Base-by-base conservation (phyloP, 2,888 invertebrate genomes). In the Drosophila differens region DNA sequence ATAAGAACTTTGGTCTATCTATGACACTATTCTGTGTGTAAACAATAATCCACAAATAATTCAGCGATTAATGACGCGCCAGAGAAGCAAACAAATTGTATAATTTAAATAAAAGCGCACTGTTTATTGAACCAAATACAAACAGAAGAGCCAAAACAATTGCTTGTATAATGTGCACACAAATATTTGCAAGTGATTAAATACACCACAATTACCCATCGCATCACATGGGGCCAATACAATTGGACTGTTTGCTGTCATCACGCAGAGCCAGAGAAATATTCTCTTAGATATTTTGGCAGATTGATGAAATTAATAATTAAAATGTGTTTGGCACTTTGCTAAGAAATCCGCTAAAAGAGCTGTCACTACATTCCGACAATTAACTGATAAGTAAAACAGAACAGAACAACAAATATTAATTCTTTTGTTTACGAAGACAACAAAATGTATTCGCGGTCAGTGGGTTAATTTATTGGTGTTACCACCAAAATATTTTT, bases 171-270 rank as follows among this genome's bases (percentile, higher is more conserved):
- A 76, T 79, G 51, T 49, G 39, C 53, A 65, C 33, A 28, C 52
- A 79, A 71, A 68, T 66, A 64, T 76, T 66, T 51, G 60, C 60
- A 61, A 80, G 69, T 76, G 64, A 79, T 76, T 76, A 54, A 80
- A 70, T 69, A 63, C 39, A 30, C n/a, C 65, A 75, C 49, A 75
- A 57, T 53, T 33, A 51, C 39, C 58, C 44, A 55, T 41, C 39
- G 35, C 49, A 51, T 51, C 68, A 51, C 55, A 66, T 41, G 68
- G 39, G 55, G 33, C 28, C 28, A 35, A 73, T 4, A 52, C 28
- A 41, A 51, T 59, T 62, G 55, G 32, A 67, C 60, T 58, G 57
- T 16, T 41, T 7, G 57, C 74, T 66, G 60, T 76, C 76, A 68
- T 51, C 65, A 30, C 30, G 44, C 35, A 30, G 3, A 7, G 12